Conservation (phyloP, 2,113 vertebrate genomes). For the Dolichallabes microphthalmus region DNA sequence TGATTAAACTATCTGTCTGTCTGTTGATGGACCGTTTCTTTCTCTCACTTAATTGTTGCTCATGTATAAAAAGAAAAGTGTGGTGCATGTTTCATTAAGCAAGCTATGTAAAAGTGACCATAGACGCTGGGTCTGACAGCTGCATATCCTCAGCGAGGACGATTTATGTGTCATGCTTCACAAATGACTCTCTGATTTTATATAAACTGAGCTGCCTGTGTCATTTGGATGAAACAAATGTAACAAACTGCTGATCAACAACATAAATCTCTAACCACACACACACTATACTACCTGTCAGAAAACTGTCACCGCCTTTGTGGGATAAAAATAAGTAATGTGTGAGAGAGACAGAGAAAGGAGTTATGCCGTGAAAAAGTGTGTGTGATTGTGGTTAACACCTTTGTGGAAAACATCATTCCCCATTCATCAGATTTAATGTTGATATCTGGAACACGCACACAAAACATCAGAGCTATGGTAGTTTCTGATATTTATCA, state of each 20-base stretch:
- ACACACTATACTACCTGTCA: slow-evolving; percentile 5
- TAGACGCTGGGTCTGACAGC: background rate
- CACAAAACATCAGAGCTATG: background rate
- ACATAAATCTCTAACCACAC: slow-evolving; percentile 7
- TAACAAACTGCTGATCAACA: slow-evolving; percentile 13
- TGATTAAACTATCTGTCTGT: background rate
- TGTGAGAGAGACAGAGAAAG: background rate
- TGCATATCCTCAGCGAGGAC: slow-evolving; percentile 5
- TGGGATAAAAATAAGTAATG: background rate
- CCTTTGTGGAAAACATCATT: slow-evolving; percentile 14
- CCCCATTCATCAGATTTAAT: too few relatives aligned
- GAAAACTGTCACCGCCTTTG: background rate
- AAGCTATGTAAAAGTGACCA: background rate
- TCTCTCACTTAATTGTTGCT: background rate
- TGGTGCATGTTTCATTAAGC: background rate
- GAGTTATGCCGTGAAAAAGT: background rate
- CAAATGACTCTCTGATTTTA: slow-evolving; percentile 33
- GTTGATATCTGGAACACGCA: slow-evolving; percentile 6
- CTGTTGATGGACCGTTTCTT: background rate
- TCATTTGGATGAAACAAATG: slow-evolving; percentile 10
- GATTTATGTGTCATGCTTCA: slow-evolving; percentile 39
- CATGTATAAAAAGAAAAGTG: background rate
- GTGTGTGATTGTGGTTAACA: slow-evolving; percentile 3
- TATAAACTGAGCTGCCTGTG: slow-evolving; percentile 34
- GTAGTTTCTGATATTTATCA: background rate